Conservation (phyloP, 1,140 invertebrate genomes). For the Acromyrmex charruanus region DNA sequence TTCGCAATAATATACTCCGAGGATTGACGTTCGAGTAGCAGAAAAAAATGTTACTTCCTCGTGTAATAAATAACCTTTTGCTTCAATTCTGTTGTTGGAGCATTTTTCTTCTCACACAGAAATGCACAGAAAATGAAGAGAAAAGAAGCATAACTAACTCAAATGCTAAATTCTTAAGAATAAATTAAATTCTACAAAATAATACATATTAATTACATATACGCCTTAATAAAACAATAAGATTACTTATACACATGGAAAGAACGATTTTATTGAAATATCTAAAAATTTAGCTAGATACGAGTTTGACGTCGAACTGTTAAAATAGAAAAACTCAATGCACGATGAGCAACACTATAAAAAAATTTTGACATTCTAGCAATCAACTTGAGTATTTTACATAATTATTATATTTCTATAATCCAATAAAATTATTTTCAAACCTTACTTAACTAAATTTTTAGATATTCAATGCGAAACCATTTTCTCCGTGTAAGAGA, state of each 20-base stretch:
- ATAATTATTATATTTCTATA: no score
- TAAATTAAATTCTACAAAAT: background rate
- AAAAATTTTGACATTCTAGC: no score
- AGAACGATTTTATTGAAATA: no score
- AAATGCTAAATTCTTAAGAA: background rate
- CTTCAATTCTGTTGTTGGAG: background rate
- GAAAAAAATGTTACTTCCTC: background rate
- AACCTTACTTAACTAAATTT: no score
- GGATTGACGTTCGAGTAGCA: background rate
- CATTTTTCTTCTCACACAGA: background rate
- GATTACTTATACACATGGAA: background rate
- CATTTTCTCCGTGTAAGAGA: background rate
- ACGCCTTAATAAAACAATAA: no score
- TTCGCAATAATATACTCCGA: slow-evolving; percentile 60
- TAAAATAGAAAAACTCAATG: no score
- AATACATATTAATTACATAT: background rate
- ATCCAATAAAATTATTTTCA: no score
- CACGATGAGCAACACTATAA: no score
- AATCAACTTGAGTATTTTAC: no score
- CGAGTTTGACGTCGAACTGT: no score
- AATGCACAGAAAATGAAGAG: background rate
- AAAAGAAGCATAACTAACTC: background rate
- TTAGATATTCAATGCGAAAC: no score
- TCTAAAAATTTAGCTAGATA: no score
- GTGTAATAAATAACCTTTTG: background rate